Evolutionary conservation across 2,797 vertebrate genomes (phyloP).

Genomic region (Paramormyrops hopkinsi): DNA sequence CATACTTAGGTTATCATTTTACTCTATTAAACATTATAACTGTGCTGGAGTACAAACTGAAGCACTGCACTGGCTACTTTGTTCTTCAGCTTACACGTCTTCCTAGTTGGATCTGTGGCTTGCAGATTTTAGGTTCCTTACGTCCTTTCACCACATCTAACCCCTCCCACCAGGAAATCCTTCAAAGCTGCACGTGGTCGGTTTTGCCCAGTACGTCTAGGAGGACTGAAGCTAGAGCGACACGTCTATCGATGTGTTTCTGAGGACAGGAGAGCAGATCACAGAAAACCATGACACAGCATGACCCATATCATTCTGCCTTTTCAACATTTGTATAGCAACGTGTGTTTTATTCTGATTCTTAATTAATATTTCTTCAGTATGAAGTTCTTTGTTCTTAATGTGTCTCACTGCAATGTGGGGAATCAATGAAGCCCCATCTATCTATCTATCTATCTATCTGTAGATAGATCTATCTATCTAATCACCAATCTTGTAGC

Average conservation of each 20-base stretch:
- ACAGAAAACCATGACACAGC: neutral
- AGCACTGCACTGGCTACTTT: neutral
- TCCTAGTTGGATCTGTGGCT: neutral
- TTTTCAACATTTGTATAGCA: neutral
- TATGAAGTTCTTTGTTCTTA: neutral
- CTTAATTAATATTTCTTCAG: neutral
- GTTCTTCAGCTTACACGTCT: neutral
- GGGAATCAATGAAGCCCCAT: too few species aligned
- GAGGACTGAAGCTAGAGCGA: neutral
- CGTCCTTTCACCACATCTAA: neutral
- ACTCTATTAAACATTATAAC: neutral
- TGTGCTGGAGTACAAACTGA: neutral
- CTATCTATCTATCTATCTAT: neutral
- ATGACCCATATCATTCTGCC: neutral
- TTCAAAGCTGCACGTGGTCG: neutral
- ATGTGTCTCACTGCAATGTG: neutral
- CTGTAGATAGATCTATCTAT: neutral
- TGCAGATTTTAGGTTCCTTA: neutral
- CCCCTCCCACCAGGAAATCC: neutral
- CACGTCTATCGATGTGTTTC: neutral
- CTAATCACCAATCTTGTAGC: neutral
- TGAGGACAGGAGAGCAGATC: neutral
- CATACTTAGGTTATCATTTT: neutral
- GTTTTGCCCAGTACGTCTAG: neutral
- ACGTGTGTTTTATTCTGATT: neutral